phyloP scores from a whole-genome alignment of 1,140 invertebrate species.

The Pentalonia nigronervosa region DNA sequence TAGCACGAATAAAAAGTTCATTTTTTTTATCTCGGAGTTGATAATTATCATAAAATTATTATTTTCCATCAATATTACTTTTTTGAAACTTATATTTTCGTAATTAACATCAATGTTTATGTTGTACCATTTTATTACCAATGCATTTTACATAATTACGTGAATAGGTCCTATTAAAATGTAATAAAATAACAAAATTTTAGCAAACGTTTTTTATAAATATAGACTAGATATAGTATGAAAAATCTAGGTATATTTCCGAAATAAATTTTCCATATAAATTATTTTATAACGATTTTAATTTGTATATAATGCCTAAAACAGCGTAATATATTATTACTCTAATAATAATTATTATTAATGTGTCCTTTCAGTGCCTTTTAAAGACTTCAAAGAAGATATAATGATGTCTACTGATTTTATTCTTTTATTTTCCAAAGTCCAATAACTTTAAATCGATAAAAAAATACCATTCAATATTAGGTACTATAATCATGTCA shows the following conservation, averaged over 20 bases:
- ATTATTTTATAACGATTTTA: not conserved
- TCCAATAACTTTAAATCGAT: not conserved
- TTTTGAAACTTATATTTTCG: not conserved
- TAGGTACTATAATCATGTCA: not conserved
- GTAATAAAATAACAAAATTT: not conserved
- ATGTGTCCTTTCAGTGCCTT: not conserved
- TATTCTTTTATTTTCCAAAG: not conserved
- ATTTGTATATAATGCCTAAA: not conserved
- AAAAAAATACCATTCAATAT: not conserved
- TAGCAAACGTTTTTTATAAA: not conserved
- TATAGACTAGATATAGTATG: not conserved
- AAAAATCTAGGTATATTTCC: not conserved
- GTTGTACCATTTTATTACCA: too few species aligned
- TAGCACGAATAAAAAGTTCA: not conserved
- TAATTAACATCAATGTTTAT: too few species aligned
- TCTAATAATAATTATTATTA: too few species aligned
- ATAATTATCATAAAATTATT: not conserved
- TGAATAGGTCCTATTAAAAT: not conserved
- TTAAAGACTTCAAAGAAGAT: not conserved
- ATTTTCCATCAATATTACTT: not conserved
- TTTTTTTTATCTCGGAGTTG: not conserved
- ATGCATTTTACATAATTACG: not conserved
- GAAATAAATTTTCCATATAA: not conserved
- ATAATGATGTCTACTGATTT: not conserved
- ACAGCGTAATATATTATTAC: not conserved